Base-by-base conservation (phyloP, 2,888 invertebrate genomes). In the Agrochola macilenta region DNA sequence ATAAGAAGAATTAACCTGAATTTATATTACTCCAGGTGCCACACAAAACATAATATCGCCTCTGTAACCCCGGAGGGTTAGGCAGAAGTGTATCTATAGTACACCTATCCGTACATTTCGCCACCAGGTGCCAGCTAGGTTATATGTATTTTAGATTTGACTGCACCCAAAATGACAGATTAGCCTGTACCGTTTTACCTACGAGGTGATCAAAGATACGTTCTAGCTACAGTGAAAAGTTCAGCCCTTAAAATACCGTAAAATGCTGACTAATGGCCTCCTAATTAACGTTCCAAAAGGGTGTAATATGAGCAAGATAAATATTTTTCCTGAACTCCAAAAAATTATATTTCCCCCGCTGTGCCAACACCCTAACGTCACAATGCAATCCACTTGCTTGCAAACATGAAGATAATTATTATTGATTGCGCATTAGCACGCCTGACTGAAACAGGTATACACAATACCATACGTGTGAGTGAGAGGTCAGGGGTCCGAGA, bases 361-460 rank as follows among this genome's bases (percentile, higher is more conserved):
- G 9, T 80, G 79, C 66, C 69, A 79, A 46, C 84, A 76, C 70
- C 90, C 77, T 85, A 83, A 89, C 88, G 80, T 85, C 89, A 92
- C 93, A 94, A 94, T 94, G 94, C 95, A 95, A 94, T 94, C 92
- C 93, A 93, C 93, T 94, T 91, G 93, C 93, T 93, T 90, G 93
- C 95, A 95, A 95, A 95, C 95, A 95, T 91, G 91, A 93, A 94
- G 93, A 95, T 95, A 95, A 96, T 95, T 95, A 95, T 95, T 96
- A 96, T 96, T 96, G 96, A 96, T 96, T 96, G 95, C 94, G 93
- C 94, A 95, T 96, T 95, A 96, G 93, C 89, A 85, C 81, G 85
- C 74, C 88, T 76, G 90, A 91, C 84, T 23, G 92, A 82, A 92
- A 91, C 70, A 79, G 81, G 70, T 71, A 81, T 71, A 66, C 14